Conservation (phyloP, 2,888 invertebrate species). For the Drosophila quinaria region DNA sequence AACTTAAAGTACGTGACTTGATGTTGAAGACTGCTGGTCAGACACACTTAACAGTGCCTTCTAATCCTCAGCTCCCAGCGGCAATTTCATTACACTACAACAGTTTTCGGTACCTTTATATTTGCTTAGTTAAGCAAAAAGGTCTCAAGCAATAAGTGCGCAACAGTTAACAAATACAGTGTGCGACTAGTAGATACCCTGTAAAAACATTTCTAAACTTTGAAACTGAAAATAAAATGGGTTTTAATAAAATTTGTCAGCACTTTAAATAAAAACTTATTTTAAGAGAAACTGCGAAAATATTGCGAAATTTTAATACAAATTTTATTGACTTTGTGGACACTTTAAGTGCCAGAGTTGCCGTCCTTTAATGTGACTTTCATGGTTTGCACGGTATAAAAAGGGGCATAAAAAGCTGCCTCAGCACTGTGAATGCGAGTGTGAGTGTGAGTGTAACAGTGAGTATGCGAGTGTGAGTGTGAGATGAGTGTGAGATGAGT, state of each 20-base stretch:
- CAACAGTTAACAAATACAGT: neutral
- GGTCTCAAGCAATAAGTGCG: slow-evolving; percentile 13
- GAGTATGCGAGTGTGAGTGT: neutral
- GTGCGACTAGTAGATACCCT: slow-evolving; percentile 3
- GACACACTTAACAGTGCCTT: slow-evolving; percentile 7
- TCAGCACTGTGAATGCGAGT: neutral
- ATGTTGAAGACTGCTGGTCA: slow-evolving; percentile 8
- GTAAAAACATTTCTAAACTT: neutral
- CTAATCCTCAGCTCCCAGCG: slow-evolving; percentile 15
- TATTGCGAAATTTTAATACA: neutral
- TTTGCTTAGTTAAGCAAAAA: slow-evolving; percentile 34
- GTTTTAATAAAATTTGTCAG: neutral
- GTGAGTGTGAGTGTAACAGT: neutral
- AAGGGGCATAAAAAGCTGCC: slow-evolving; percentile 34
- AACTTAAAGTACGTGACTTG: neutral
- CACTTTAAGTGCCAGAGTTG: slow-evolving; percentile 8
- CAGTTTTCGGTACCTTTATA: slow-evolving; percentile 16
- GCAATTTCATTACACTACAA: slow-evolving; percentile 12
- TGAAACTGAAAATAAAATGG: no score
- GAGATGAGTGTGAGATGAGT: neutral
- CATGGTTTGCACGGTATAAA: slow-evolving; percentile 13
- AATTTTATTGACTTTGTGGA: slow-evolving; percentile 8
- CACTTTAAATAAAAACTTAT: neutral
- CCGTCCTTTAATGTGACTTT: neutral
- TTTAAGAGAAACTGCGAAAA: neutral